Percentiles rank a stretch among this genome's conserved stretches.
These are phyloP conservation scores for Scaptomyza tumidula DNA, from an alignment of 2,888 invertebrate species.

Conservation along the genomic window DNA sequence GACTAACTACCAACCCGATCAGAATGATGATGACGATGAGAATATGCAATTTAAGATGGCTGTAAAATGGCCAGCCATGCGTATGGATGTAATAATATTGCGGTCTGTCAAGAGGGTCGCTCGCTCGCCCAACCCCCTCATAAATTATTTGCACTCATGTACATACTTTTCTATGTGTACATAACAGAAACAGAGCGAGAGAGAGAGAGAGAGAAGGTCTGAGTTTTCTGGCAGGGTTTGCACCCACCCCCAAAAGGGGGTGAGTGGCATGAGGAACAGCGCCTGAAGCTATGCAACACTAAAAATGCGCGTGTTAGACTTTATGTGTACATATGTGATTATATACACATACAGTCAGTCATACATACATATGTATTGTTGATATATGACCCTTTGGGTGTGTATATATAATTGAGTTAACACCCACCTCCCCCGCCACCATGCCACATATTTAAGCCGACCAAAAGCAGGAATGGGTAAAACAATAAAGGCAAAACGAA, in stretches of 20 bases:
- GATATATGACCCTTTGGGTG: conserved; percentile 41
- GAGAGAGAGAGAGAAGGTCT: conserved; percentile 14
- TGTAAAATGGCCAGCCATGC: conserved; percentile 28
- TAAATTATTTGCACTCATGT: conserved; percentile 63
- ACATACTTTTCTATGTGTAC: conserved; percentile 58
- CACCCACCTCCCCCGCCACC: neutral
- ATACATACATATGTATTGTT: conserved; percentile 13
- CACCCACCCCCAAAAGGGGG: conserved; percentile 50
- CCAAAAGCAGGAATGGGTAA: conserved; percentile 37
- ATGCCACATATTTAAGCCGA: conserved; percentile 11
- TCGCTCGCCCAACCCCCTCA: conserved; percentile 34
- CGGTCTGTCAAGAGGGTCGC: conserved; percentile 30
- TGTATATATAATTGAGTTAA: conserved; percentile 53
- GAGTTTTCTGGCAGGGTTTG: conserved; percentile 43
- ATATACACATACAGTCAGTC: neutral
- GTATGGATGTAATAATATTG: conserved; percentile 52
- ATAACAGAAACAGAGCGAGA: conserved; percentile 34
- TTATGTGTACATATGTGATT: conserved; percentile 20
- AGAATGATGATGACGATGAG: conserved; percentile 14
- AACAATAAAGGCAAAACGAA: conserved; percentile 53
- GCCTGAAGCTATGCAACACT: conserved; percentile 79
- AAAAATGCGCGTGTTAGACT: conserved; percentile 67
- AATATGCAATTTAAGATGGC: conserved; percentile 1
- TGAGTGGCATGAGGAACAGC: conserved; percentile 32
- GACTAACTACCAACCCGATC: conserved; percentile 26